Evolutionary conservation across 2,797 vertebrate genomes (phyloP).

Genomic region (Delichon dasypus): DNA sequence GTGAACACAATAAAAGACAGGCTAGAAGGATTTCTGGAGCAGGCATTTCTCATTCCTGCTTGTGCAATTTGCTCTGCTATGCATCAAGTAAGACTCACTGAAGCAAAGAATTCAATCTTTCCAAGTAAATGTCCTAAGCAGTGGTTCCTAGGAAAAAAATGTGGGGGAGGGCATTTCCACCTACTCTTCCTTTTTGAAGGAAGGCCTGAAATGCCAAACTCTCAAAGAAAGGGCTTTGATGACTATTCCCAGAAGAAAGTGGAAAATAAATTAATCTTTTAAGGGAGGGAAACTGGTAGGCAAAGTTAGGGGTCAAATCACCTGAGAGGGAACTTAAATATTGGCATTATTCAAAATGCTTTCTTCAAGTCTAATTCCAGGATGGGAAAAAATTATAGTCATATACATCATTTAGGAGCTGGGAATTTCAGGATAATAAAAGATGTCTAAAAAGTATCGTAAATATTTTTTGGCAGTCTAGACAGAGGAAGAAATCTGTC

Average conservation of each 20-base stretch:
- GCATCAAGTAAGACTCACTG: slow-evolving; percentile 42
- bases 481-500: neutral
- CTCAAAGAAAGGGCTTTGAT: neutral
- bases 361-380: neutral
- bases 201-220: neutral
- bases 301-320: neutral
- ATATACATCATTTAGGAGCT: neutral
- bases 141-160: neutral
- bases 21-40: neutral
- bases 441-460: neutral
- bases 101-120: slow-evolving; percentile 57
- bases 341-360: neutral
- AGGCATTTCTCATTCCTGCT: slow-evolving; percentile 19
- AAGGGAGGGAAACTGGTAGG: neutral
- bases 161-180: neutral
- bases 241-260: neutral
- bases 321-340: neutral
- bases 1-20: neutral
- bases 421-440: neutral
- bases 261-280: neutral
- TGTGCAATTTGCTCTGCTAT: slow-evolving; percentile 38
- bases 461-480: neutral
- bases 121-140: slow-evolving; percentile 26
- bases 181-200: neutral
- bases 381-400: neutral